Conservation (phyloP, 2,888 invertebrate genomes). For the Vanessa cardui region DNA sequence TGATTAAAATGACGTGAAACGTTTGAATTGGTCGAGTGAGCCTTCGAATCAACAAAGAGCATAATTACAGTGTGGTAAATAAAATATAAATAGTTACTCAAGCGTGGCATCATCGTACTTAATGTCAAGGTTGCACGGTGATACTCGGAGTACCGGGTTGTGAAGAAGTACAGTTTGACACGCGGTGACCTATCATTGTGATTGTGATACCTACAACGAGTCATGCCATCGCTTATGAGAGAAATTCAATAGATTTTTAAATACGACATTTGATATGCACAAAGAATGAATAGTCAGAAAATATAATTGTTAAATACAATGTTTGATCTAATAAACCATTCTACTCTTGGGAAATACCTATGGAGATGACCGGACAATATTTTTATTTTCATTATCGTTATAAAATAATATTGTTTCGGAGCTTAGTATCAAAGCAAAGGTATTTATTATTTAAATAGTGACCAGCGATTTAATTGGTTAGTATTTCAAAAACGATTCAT, state of each 20-base stretch:
- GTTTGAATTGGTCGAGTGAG: constrained; percentile 18
- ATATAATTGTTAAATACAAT: not conserved
- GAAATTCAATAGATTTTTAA: constrained; percentile 21
- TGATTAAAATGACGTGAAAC: constrained; percentile 22
- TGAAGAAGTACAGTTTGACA: constrained; percentile 37
- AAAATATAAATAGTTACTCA: constrained; percentile 41
- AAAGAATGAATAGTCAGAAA: constrained; percentile 6
- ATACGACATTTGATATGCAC: constrained; percentile 9
- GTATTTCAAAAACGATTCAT: no score
- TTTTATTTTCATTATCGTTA: no score
- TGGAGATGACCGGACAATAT: not conserved
- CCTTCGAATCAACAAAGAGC: constrained; percentile 38
- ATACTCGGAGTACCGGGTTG: constrained; percentile 29
- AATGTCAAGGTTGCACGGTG: constrained; percentile 46
- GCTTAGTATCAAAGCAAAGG: no score
- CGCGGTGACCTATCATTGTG: constrained; percentile 44
- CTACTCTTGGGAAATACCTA: not conserved
- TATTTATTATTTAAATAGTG: no score
- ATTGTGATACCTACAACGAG: constrained; percentile 29
- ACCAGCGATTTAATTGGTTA: no score
- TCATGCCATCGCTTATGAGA: constrained; percentile 10
- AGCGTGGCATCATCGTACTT: constrained; percentile 40
- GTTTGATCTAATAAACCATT: not conserved
- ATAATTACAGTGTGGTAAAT: constrained; percentile 40
- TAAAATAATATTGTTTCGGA: no score